Base-by-base conservation (phyloP, 1,140 invertebrate genomes). In the Bombus consobrinus region DNA sequence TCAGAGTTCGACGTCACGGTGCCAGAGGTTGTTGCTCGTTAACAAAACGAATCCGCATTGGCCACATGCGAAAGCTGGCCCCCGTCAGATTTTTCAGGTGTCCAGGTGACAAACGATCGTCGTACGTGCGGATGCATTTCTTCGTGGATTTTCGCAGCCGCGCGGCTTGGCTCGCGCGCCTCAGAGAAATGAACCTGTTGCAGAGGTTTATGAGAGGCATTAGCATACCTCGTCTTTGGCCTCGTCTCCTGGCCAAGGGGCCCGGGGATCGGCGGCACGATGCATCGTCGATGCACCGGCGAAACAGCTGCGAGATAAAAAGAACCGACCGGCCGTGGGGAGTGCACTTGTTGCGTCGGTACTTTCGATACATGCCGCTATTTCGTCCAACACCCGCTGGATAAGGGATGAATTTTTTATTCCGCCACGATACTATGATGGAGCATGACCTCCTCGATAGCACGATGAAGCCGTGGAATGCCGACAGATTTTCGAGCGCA, bases 151-250 rank as follows among this genome's bases (percentile, higher is more conserved):
- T 94, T 92, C 91, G 89, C 87, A 84, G 74, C 34, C 74, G 77
- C 85, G 57, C 57, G 57, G 57, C 34, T 59, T 28, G 75, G 28
- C 28, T 39, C 57, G 57, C 75, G 72, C 73, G 79, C 57, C 74
- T 79, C 87, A 69, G 92, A 94, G 91, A 94, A 94, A 94, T 94
- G 92, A 93, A 94, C 93, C 93, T 94, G 93, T 94, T 94, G 93
- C 93, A 85, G 89, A 92, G 85, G 78, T 94, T 94, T 93, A 93
- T 93, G 93, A 93, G 91, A 87, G 91, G 91, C 93, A 94, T 94
- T 93, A 94, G 93, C 92, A 93, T 94, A 92, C 90, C 90, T 92
- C 91, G 91, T 92, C 89, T 92, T 87, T 87, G 76, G 76, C 32
- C 86, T 87, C 83, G 76, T 85, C 81, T 73, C 66, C 71, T 43